Evolutionary conservation across 2,113 vertebrate species (phyloP).

Genomic region (Melierax canorus): DNA sequence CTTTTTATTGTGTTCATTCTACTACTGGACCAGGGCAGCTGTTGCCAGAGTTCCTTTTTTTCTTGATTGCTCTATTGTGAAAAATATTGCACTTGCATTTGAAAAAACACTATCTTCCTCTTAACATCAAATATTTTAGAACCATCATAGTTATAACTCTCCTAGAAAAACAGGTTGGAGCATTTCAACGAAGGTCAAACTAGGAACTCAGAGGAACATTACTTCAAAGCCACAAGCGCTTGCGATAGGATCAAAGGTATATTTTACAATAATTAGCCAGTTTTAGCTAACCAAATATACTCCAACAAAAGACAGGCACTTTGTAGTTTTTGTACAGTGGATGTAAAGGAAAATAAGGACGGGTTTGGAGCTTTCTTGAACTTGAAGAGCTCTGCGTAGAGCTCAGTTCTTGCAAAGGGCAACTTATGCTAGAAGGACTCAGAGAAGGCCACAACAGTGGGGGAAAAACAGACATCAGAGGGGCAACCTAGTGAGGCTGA

Average conservation of each 20-base stretch:
- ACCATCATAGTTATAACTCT: neutral
- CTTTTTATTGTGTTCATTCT: neutral
- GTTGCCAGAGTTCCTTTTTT: neutral
- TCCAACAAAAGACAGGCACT: neutral
- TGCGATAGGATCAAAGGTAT: neutral
- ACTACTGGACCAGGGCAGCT: neutral
- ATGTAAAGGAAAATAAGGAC: neutral
- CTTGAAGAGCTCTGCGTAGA: neutral
- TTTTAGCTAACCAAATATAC: neutral
- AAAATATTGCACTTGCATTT: neutral
- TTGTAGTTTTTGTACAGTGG: neutral
- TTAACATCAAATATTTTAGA: neutral
- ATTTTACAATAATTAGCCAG: neutral
- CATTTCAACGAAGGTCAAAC: neutral
- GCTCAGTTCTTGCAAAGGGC: neutral
- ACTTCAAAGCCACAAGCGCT: neutral
- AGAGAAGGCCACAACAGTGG: rapidly evolving
- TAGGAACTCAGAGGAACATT: neutral
- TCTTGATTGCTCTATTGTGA: neutral
- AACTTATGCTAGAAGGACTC: neutral
- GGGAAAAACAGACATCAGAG: neutral
- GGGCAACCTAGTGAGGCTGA: neutral
- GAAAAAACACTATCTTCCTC: neutral
- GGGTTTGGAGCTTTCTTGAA: neutral
- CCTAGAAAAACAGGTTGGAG: neutral